Evolutionary conservation across 1,140 invertebrate genomes (phyloP).

Genomic region (Eupristina koningsbergeri): DNA sequence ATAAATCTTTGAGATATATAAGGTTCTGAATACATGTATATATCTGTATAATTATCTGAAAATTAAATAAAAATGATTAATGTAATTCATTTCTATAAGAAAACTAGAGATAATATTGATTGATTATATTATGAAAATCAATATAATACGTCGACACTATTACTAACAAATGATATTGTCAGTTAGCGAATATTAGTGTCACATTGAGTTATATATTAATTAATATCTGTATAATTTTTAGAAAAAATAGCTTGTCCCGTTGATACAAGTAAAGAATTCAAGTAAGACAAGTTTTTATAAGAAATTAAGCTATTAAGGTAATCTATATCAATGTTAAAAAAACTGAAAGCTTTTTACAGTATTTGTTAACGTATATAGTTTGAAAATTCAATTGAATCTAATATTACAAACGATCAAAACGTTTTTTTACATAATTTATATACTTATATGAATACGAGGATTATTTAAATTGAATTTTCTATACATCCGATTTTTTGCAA

Average conservation of each 20-base stretch:
- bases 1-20: too few relatives aligned
- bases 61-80: not conserved
- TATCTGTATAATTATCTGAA: too few relatives aligned
- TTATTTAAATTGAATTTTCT: not conserved
- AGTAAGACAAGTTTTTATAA: too few relatives aligned
- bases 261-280: not conserved
- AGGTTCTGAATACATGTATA: too few relatives aligned
- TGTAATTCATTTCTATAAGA: not conserved
- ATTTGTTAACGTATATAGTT: not conserved
- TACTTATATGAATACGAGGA: not conserved
- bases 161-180: not conserved
- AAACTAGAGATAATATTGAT: not conserved
- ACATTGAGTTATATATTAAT: not conserved
- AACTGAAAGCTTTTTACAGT: not conserved
- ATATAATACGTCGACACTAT: not conserved
- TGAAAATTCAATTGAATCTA: not conserved
- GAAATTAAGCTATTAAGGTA: not conserved
- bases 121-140: not conserved
- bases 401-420: not conserved
- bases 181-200: not conserved
- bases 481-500: too few relatives aligned
- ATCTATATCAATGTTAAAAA: not conserved
- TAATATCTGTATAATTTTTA: not conserved
- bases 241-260: not conserved
- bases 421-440: not conserved